A percentile compares a stretch with the other conserved stretches of the same genome.
These are phyloP conservation scores for Seladonia tumulorum DNA, from an alignment of 2,888 invertebrate species.

Conservation along the genomic window DNA sequence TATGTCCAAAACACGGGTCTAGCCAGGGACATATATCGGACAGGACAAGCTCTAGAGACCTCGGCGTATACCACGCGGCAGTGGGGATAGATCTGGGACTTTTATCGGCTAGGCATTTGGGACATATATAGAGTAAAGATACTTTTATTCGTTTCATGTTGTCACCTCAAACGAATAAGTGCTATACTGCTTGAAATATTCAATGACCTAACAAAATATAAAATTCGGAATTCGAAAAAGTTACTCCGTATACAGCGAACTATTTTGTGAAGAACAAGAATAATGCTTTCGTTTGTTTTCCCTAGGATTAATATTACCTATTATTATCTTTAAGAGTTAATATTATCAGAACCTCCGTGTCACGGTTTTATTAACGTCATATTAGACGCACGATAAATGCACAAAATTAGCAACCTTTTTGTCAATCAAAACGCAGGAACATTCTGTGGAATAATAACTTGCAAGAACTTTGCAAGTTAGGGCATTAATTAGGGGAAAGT, in stretches of 20 bases:
- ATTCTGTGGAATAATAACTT: not conserved
- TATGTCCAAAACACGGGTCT: too few relatives aligned
- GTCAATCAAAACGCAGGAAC: not conserved
- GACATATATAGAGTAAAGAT: too few relatives aligned
- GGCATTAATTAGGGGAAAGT: not conserved
- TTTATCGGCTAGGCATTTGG: too few relatives aligned
- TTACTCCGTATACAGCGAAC: not conserved
- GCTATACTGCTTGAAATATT: not conserved
- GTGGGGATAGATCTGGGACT: too few relatives aligned
- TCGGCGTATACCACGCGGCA: too few relatives aligned
- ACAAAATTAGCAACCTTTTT: not conserved
- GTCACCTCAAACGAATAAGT: not conserved
- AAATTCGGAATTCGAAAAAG: not conserved
- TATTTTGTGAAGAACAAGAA: not conserved
- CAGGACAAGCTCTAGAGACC: too few relatives aligned
- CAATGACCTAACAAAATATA: not conserved
- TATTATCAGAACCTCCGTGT: not conserved
- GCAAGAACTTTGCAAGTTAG: not conserved
- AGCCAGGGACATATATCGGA: too few relatives aligned
- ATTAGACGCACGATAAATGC: not conserved
- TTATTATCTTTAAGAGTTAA: not conserved
- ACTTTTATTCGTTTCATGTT: not conserved
- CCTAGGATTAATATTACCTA: not conserved
- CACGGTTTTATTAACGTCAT: not conserved
- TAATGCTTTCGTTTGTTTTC: not conserved